phyloP scores from a whole-genome alignment of 1,140 invertebrate species.

The Ips typographus region DNA sequence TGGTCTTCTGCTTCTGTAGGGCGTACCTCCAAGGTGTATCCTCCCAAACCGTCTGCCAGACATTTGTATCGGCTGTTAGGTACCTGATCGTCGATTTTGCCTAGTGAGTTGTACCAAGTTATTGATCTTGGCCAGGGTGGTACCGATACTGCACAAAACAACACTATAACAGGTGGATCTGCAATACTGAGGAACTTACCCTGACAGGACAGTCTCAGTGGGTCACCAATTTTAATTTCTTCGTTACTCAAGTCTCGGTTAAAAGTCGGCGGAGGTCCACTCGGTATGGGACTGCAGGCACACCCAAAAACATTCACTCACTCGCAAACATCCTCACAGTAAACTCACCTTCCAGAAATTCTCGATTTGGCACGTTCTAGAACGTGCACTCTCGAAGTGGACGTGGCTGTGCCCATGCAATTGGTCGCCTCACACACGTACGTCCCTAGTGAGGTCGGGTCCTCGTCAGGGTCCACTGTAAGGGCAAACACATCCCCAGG shows the following conservation, averaged over 20 bases:
- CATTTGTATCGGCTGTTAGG: conserved; percentile 63
- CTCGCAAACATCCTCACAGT: background rate
- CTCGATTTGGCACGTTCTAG: conserved; percentile 65
- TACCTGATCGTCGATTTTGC: conserved; percentile 65
- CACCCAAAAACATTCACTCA: conserved; percentile 18
- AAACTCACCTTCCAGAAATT: conserved; percentile 54
- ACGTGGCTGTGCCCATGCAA: conserved; percentile 79
- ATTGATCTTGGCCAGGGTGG: conserved; percentile 79
- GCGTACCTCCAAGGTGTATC: conserved; percentile 72
- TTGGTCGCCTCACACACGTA: conserved; percentile 86
- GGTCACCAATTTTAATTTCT: conserved; percentile 74
- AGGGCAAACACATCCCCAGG: conserved; percentile 85
- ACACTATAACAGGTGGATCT: background rate
- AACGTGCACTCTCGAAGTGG: conserved; percentile 80
- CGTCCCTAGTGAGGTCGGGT: conserved; percentile 79
- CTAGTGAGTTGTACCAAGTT: conserved; percentile 82
- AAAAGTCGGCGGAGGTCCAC: conserved; percentile 74
- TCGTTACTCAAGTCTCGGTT: conserved; percentile 69
- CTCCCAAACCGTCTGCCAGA: conserved; percentile 77
- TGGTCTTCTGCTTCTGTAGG: conserved; percentile 76
- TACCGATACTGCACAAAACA: conserved; percentile 62
- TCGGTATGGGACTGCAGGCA: conserved; percentile 41
- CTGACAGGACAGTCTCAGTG: conserved; percentile 69
- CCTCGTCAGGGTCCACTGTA: conserved; percentile 70
- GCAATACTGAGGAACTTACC: conserved; percentile 54